A percentile compares a stretch with the other conserved stretches of the same genome.
phyloP scores from a whole-genome alignment of 1,140 invertebrate genomes.

The Epicauta chinensis region DNA sequence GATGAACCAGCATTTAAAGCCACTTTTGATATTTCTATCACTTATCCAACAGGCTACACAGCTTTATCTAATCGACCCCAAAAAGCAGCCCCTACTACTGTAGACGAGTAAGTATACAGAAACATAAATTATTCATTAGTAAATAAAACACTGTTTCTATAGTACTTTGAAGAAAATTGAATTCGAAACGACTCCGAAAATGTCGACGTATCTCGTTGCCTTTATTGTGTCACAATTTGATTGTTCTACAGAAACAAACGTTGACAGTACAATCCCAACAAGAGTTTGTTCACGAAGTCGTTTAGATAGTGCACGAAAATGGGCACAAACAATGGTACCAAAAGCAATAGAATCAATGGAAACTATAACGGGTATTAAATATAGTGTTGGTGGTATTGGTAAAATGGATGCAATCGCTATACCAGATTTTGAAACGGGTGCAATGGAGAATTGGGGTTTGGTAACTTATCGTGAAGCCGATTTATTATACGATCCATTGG shows the following conservation, averaged over 20 bases:
- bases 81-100: no score
- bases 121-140: no score
- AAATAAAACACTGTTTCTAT: no score
- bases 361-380: background rate
- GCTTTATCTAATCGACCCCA: no score
- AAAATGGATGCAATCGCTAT: conserved; percentile 59
- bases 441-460: conserved; percentile 80
- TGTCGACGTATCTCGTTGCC: conserved; percentile 72
- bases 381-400: conserved; percentile 52
- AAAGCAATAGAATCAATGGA: background rate
- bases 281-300: background rate
- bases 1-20: conserved; percentile 81
- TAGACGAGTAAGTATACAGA: no score
- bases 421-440: conserved; percentile 71
- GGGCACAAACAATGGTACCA: background rate
- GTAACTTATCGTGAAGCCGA: conserved; percentile 57
- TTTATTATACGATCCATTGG: conserved; percentile 47
- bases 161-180: conserved; percentile 32
- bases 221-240: conserved; percentile 47
- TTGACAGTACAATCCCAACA: background rate
- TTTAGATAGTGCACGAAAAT: background rate
- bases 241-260: background rate
- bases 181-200: conserved; percentile 48
- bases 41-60: conserved; percentile 30
- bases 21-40: conserved; percentile 59